Conservation (phyloP, 2,888 invertebrate genomes). For the Proisotoma minuta region DNA sequence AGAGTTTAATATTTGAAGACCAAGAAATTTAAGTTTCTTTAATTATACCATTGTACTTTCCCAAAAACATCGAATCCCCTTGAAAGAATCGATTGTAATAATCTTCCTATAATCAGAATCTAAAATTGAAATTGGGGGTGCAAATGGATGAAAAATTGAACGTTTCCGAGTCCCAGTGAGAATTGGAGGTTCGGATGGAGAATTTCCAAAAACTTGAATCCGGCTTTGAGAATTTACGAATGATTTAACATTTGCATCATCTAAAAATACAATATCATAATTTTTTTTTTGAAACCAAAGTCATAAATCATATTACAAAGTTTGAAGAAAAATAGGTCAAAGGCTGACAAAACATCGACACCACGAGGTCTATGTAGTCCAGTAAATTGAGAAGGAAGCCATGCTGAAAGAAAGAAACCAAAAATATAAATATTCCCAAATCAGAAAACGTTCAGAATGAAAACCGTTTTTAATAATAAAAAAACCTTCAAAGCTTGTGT, state of each 20-base stretch:
- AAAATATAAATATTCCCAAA: background rate
- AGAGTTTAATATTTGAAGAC: background rate
- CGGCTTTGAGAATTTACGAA: background rate
- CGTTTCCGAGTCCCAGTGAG: background rate
- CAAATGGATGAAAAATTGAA: background rate
- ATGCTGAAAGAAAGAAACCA: conserved; percentile 6
- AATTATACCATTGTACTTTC: background rate
- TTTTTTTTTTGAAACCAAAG: too few species aligned
- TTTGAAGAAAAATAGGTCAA: conserved; percentile 11
- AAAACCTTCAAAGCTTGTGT: conserved; percentile 14
- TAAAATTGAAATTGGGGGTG: conserved; percentile 13
- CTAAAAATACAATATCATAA: background rate
- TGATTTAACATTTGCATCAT: background rate
- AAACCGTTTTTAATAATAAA: background rate
- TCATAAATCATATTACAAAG: background rate
- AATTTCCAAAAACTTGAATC: background rate
- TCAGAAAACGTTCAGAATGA: too few species aligned
- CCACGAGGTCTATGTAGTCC: conserved; percentile 17
- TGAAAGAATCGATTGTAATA: background rate
- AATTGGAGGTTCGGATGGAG: background rate
- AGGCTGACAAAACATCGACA: background rate
- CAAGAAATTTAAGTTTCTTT: background rate
- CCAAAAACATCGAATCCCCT: background rate
- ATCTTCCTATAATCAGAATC: background rate
- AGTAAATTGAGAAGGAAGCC: conserved; percentile 18